Evolutionary conservation across 1,140 invertebrate species (phyloP), one percentile per base, ranked within the genome.

Genomic region (Pomacea maculata): DNA sequence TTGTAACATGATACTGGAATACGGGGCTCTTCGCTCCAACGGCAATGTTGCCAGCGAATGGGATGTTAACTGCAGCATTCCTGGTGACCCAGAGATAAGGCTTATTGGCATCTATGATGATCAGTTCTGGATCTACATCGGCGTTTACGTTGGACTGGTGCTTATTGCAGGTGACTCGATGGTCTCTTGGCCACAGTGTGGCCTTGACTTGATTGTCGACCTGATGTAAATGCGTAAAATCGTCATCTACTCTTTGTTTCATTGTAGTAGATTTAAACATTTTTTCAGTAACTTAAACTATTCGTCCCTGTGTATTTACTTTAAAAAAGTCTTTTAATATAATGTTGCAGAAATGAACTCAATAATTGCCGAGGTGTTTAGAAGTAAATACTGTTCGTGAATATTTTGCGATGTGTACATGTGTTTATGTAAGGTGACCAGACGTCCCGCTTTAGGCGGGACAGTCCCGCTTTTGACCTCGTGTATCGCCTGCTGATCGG

Each of bases 81-180:
- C 83, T 78, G 74, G 64, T 17, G 55, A 84, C 11, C 81, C 81
- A n/a, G 85, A 86, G 75, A 75, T 76, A 64, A 67, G 75, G 2
- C 82, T 86, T n/a, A n/a, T n/a, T 25, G 84, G 75, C 19, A 82
- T 80, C 67, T 57, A 77, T 65, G 84, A 85, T 65, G 70, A 77
- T 57, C 63, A 61, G 75, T 86, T 86, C 73, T 86, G 85, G 85
- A 83, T 86, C 19, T 86, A 86, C 75, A 72, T 86, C 21, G 80
- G 79, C 15, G 77, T 86, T 63, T 86, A 86, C 55, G 63, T 68
- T 34, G 79, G 29, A 14, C 82, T 86, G 17, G 83, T 84, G 10
- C 25, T 85, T n/a, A 80, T 84, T 75, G 85, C 85, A 82, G 85
- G 85, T 86, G 80, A 65, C 11, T 17, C 54, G 1, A 61, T 81